phyloP scores from a whole-genome alignment of 1,140 invertebrate genomes.

The Macrobrachium rosenbergii region DNA sequence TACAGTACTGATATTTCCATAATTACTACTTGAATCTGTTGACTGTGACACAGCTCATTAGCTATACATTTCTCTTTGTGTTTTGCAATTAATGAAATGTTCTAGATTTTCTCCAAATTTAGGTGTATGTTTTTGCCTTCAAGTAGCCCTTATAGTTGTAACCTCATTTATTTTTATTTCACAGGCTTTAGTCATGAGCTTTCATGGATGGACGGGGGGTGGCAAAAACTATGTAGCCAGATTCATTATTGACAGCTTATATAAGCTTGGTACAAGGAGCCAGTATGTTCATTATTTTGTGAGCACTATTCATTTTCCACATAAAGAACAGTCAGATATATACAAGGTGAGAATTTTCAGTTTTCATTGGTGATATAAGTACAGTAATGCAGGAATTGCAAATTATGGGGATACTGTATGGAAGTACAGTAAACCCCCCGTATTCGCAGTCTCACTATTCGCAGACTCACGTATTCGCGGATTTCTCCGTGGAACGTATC shows the following conservation, averaged over 20 bases:
- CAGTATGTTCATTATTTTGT: slow-evolving; percentile 86
- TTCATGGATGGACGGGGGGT: slow-evolving; percentile 84
- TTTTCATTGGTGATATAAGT: neutral
- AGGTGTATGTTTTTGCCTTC: neutral
- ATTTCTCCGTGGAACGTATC: no score
- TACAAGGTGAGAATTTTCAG: slow-evolving; percentile 70
- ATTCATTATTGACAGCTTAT: slow-evolving; percentile 85
- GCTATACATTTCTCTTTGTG: no score
- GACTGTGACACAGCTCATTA: no score
- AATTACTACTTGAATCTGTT: no score
- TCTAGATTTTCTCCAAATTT: neutral
- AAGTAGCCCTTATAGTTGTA: neutral
- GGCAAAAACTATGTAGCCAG: slow-evolving; percentile 91
- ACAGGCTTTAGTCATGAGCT: slow-evolving; percentile 66
- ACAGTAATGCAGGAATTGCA: neutral
- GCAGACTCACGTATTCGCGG: no score
- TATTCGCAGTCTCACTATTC: no score
- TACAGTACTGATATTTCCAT: no score
- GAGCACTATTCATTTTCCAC: slow-evolving; percentile 84
- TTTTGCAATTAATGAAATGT: no score
- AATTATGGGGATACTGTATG: no score
- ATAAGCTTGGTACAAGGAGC: slow-evolving; percentile 80
- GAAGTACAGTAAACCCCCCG: no score
- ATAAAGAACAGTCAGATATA: slow-evolving; percentile 69
- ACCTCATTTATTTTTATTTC: neutral